Evolutionary conservation across 2,888 invertebrate species (phyloP), one percentile per base, ranked within the genome.

Genomic region (Caenorhabditis plicata): DNA sequence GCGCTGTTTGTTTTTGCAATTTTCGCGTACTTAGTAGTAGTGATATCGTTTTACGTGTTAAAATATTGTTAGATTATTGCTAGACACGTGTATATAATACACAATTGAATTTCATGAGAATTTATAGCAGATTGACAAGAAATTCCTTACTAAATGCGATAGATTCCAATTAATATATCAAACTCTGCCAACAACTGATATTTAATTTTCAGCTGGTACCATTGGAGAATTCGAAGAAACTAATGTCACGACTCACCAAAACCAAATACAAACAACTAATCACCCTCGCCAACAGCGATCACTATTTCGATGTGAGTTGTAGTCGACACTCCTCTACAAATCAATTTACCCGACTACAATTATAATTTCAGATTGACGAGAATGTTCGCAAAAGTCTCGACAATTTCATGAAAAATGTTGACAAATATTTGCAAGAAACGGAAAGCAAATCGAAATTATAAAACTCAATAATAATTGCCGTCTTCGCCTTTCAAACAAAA

Each of bases 121-220:
- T n/a, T n/a, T n/a, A n/a, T n/a, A n/a, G n/a, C n/a, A n/a, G n/a
- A n/a, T n/a, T n/a, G n/a, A n/a, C n/a, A n/a, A n/a, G n/a, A n/a
- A n/a, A n/a, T n/a, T n/a, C n/a, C n/a, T n/a, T n/a, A n/a, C n/a
- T n/a, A n/a, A n/a, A n/a, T n/a, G n/a, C n/a, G n/a, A n/a, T n/a
- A n/a, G n/a, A n/a, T n/a, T n/a, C n/a, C n/a, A n/a, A n/a, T n/a
- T n/a, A n/a, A n/a, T n/a, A n/a, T n/a, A n/a, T n/a, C n/a, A n/a
- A n/a, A n/a, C n/a, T n/a, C n/a, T n/a, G n/a, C n/a, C n/a, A 7
- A 15, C 4, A 19, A 29, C 7, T 22, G 11, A 26, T 19, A 31
- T n/a, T 13, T 15, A 2, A 26, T 25, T 49, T 64, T 35, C 51
- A 64, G 68, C 51, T 57, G 9, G 68, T 68, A 7, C 64, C 68